Evolutionary conservation across 2,113 vertebrate genomes (phyloP).

Genomic region (Ammodytes dubius): DNA sequence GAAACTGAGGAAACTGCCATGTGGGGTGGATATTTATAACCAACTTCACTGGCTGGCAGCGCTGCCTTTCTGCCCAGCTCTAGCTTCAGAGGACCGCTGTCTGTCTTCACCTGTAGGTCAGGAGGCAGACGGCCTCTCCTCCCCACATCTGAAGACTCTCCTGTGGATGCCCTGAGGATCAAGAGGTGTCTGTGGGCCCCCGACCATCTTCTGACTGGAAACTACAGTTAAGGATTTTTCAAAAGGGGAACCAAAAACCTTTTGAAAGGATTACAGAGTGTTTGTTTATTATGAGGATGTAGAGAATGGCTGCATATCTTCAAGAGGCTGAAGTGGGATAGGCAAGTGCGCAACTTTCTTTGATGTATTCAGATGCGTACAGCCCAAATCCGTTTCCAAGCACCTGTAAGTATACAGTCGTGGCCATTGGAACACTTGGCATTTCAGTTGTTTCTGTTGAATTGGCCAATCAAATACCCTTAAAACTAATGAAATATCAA

Average conservation of each 20-base stretch:
- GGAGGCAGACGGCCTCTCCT: slow-evolving; percentile 25
- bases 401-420: slow-evolving; percentile 19
- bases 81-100: slow-evolving; percentile 48
- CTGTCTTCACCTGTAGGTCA: slow-evolving; percentile 72
- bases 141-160: slow-evolving; percentile 65
- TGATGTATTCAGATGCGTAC: slow-evolving; percentile 61
- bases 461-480: too few species aligned
- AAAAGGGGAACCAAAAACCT: slow-evolving; percentile 28
- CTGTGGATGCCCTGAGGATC: slow-evolving; percentile 51
- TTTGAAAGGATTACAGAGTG: slow-evolving; percentile 58
- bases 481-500: too few species aligned
- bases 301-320: slow-evolving; percentile 66
- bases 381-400: slow-evolving; percentile 57
- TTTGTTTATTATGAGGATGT: slow-evolving; percentile 74
- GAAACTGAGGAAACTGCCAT: slow-evolving; percentile 71
- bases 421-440: too few species aligned
- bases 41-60: slow-evolving; percentile 23
- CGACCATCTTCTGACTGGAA: slow-evolving; percentile 63
- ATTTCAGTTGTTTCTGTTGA: too few species aligned
- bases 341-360: slow-evolving; percentile 40
- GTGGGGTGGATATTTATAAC: slow-evolving; percentile 72
- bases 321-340: slow-evolving; percentile 58
- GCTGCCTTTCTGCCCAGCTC: slow-evolving; percentile 30
- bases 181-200: slow-evolving; percentile 51
- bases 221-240: slow-evolving; percentile 48